A percentile compares a stretch with the other conserved stretches of the same genome.
phyloP scores from a whole-genome alignment of 2,888 invertebrate species.

The Geotrupes spiniger region DNA sequence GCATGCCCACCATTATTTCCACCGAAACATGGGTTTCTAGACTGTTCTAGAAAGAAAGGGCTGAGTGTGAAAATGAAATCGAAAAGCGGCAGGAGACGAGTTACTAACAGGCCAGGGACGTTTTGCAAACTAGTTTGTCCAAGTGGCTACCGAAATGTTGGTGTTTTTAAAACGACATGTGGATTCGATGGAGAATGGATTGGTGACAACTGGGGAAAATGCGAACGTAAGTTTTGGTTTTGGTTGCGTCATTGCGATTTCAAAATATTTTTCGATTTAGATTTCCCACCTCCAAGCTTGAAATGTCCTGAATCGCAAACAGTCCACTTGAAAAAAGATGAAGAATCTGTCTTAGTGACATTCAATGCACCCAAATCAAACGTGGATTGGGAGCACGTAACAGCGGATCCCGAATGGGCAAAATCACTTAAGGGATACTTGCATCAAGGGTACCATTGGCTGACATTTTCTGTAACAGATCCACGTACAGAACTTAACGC shows the following conservation, averaged over 20 bases:
- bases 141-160: constrained; percentile 48
- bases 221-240: no score
- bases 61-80: constrained; percentile 27
- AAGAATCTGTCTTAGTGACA: constrained; percentile 50
- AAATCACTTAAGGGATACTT: constrained; percentile 52
- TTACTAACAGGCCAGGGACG: constrained; percentile 51
- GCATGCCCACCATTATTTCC: constrained; percentile 50
- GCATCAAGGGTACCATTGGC: constrained; percentile 50
- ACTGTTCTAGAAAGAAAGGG: constrained; percentile 45
- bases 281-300: constrained; percentile 53
- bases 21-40: constrained; percentile 50
- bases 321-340: constrained; percentile 49
- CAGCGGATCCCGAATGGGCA: constrained; percentile 53
- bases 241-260: background rate
- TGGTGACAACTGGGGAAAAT: constrained; percentile 50
- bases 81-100: constrained; percentile 40
- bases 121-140: constrained; percentile 53
- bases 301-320: constrained; percentile 54
- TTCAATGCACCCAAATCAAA: constrained; percentile 55
- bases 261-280: constrained; percentile 33
- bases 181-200: constrained; percentile 50
- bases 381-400: constrained; percentile 55
- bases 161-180: constrained; percentile 50
- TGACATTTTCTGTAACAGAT: constrained; percentile 54
- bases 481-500: constrained; percentile 48